These are phyloP conservation scores for Caerostris darwini DNA, from an alignment of 1,140 invertebrate genomes.

Conservation along the genomic window DNA sequence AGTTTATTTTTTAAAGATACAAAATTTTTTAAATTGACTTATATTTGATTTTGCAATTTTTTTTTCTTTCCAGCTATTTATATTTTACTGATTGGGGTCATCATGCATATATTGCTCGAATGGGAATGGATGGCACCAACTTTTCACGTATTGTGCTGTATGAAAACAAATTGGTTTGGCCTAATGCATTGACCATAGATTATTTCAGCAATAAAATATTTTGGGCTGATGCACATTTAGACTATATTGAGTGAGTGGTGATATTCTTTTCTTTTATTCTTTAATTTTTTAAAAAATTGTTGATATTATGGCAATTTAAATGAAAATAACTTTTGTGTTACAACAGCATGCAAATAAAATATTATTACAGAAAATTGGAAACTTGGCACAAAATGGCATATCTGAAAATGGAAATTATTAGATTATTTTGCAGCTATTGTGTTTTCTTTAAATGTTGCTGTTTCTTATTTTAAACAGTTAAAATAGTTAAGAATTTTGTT, in stretches of 20 bases:
- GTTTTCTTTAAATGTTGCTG: too few relatives aligned
- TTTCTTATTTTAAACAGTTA: too few relatives aligned
- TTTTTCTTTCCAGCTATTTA: slow-evolving; percentile 84
- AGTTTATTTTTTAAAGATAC: too few relatives aligned
- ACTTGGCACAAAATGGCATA: too few relatives aligned
- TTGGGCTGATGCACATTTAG: slow-evolving; percentile 99
- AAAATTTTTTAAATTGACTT: neutral
- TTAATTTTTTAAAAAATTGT: neutral
- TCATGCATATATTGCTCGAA: slow-evolving; percentile 97
- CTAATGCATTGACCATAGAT: slow-evolving; percentile 98
- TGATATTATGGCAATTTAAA: too few relatives aligned
- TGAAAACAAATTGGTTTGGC: slow-evolving; percentile 98
- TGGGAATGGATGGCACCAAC: slow-evolving; percentile 98
- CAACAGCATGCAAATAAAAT: too few relatives aligned
- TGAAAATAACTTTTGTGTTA: too few relatives aligned
- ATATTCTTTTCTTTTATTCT: neutral
- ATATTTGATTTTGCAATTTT: neutral
- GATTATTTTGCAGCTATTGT: too few relatives aligned
- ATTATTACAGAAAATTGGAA: too few relatives aligned
- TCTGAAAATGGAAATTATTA: too few relatives aligned
- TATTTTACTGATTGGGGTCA: slow-evolving; percentile 98
- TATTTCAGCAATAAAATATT: slow-evolving; percentile 97
- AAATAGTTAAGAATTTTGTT: too few relatives aligned
- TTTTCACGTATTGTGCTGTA: slow-evolving; percentile 94
- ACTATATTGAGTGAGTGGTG: slow-evolving; percentile 93